Base-by-base conservation (phyloP, 2,113 vertebrate species). In the Hepsetus odoe region DNA sequence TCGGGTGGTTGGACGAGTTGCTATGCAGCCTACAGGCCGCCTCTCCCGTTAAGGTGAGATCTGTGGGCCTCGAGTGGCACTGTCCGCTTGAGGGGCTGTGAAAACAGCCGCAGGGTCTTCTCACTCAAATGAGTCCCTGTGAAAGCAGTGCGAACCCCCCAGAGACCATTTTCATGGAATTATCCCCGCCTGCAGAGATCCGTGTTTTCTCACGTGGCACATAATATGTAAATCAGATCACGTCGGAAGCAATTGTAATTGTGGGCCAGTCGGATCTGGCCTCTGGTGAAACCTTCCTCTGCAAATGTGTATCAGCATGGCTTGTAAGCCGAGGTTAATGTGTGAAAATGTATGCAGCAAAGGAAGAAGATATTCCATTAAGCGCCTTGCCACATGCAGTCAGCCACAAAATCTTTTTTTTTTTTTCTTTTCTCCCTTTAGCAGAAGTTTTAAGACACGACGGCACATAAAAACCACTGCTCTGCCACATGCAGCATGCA, bases 91-190 rank as follows among this genome's bases (percentile, higher is more conserved):
- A 33, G 26, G 80, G 58, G 42, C 46, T 67, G 24, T n/a, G 68
- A 56, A 77, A 53, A 85, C 35, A 44, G 30, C 46, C 58, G 65
- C 64, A 40, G 64, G 67, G 74, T 82, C 79, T 80, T 86, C 74
- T 38, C 33, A 3, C 65, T 65, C 33, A 75, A 58, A 40, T 46
- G 53, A 55, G 62, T 53, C 56, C 44, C 66, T 53, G 16, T 55
- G 26, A 64, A 59, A 51, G 30, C 14, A 46, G 24, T 13, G 4
- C 20, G 16, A 40, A 3, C 33, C 67, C 6, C 66, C 14, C 32
- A n/a, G 30, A 46, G 56, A 64, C 30, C 22, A 40, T 72, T 79
- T 64, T 40, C 59, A 2, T 30, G 33, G 55, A 79, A 79, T 64
- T 79, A 79, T n/a, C 16, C 1, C 7, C 35, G 66, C 56, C 58